Conservation (phyloP, 1,140 invertebrate genomes). For the Drosophila erecta region DNA sequence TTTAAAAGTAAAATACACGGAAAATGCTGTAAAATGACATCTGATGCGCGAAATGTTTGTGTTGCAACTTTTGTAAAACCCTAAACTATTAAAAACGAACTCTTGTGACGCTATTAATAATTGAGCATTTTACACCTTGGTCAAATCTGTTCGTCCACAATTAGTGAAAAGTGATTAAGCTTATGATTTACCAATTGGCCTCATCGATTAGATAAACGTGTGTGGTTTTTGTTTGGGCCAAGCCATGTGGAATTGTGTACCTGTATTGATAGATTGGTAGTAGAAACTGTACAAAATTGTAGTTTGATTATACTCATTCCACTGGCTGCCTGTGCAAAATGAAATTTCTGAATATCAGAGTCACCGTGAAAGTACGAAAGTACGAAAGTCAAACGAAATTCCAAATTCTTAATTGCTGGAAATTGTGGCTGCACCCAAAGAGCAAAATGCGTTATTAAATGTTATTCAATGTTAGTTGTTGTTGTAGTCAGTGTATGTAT, state of each 20-base stretch:
- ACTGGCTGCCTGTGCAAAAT: conserved; percentile 45
- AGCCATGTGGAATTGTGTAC: conserved; percentile 66
- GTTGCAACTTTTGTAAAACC: conserved; percentile 76
- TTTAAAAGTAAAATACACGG: conserved; percentile 57
- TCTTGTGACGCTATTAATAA: conserved; percentile 49
- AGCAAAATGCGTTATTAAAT: conserved; percentile 30
- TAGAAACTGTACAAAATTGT: conserved; percentile 42
- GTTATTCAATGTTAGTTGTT: conserved; percentile 77
- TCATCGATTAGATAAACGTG: conserved; percentile 51
- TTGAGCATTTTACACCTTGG: conserved; percentile 72
- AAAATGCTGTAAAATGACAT: conserved; percentile 79
- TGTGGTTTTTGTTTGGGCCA: conserved; percentile 23
- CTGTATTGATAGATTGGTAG: conserved; percentile 40
- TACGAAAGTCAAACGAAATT: conserved; percentile 4
- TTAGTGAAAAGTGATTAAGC: conserved; percentile 56
- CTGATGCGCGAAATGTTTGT: conserved; percentile 79
- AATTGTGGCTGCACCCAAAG: conserved; percentile 37
- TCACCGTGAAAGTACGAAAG: not conserved
- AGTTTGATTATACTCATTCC: conserved; percentile 57
- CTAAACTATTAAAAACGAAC: conserved; percentile 24
- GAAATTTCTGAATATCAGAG: not conserved
- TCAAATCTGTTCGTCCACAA: conserved; percentile 64
- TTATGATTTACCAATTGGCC: conserved; percentile 74
- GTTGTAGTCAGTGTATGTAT: conserved; percentile 77
- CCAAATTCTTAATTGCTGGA: conserved; percentile 43